Base-by-base conservation (phyloP, 64 coral and sea anemone genomes). In the Cladopsammia gracilis region DNA sequence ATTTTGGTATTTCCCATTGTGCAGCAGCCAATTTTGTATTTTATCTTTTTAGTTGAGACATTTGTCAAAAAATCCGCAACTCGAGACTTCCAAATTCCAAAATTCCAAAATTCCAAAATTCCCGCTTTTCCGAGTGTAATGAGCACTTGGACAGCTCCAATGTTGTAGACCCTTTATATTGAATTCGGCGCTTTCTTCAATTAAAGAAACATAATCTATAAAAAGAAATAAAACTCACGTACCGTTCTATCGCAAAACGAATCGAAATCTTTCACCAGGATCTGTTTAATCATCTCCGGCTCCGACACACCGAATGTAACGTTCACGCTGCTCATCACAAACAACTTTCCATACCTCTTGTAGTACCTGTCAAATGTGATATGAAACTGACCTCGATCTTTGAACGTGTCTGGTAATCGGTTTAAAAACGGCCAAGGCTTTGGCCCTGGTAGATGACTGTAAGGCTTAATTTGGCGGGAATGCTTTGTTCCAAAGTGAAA, bases 261-360 rank as follows among this genome's bases (percentile, higher is more conserved):
- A 6, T 92, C 68, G 84, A 92, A 92, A 58, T 92, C 79, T 54
- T 92, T 92, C 58, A 92, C 82, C 53, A 86, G 53, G 24, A 92
- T 67, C 6, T 92, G 77, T 57, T 85, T 85, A 7, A 92, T 75
- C 90, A 92, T 92, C 24, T 68, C 81, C 3, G 90, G 80, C 1
- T 92, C 90, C 10, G 44, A 64, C 2, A 92, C 15, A 20, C 42
- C 82, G 25, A 86, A 45, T 49, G 49, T 52, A 14, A 72, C 7
- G 4, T 48, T 76, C 18, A 18, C 47, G 16, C 44, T 50, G 16
- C 44, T 76, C 45, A 67, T 76, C 4, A 74, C 51, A 76, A 68
- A 93, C 4, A 86, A 22, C 48, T 50, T 86, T 43, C 91, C 91
- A 87, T 86, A 93, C 58, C 87, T 78, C 82, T 76, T 86, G 91